Evolutionary conservation across 2,888 invertebrate species (phyloP).

Genomic region (Agrotis segetum): DNA sequence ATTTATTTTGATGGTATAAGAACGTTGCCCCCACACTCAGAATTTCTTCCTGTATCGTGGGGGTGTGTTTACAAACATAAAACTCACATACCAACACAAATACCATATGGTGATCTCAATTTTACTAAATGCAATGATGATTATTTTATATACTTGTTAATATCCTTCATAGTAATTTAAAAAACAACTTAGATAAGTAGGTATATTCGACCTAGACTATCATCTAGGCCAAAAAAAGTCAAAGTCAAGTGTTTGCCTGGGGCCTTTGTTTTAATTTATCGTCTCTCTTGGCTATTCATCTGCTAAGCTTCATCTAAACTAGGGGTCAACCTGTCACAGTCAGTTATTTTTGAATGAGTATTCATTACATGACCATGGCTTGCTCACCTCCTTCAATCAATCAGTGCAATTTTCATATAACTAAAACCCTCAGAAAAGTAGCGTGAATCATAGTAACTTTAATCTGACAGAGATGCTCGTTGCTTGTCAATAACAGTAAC

Average conservation of each 20-base stretch:
- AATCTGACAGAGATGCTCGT: background rate
- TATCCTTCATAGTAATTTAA: background rate
- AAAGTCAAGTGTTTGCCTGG: slow-evolving; percentile 19
- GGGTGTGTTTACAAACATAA: no score
- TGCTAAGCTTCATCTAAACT: background rate
- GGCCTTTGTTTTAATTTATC: slow-evolving; percentile 15
- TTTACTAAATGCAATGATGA: no score
- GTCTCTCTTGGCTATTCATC: background rate
- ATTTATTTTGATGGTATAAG: no score
- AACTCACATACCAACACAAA: no score
- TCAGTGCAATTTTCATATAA: slow-evolving; percentile 3
- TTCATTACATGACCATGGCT: background rate
- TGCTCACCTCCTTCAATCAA: slow-evolving; percentile 5
- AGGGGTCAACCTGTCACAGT: slow-evolving; percentile 11
- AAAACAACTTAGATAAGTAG: background rate
- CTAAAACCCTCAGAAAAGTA: background rate
- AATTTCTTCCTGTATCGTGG: no score
- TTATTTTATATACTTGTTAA: no score
- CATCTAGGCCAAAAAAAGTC: background rate
- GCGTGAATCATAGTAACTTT: background rate
- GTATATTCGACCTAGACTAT: background rate
- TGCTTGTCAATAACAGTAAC: no score
- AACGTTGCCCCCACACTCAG: no score
- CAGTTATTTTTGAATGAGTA: background rate
- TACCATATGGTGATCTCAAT: no score